Conservation (phyloP, 2,888 invertebrate species). For the Macrosiphum euphorbiae region DNA sequence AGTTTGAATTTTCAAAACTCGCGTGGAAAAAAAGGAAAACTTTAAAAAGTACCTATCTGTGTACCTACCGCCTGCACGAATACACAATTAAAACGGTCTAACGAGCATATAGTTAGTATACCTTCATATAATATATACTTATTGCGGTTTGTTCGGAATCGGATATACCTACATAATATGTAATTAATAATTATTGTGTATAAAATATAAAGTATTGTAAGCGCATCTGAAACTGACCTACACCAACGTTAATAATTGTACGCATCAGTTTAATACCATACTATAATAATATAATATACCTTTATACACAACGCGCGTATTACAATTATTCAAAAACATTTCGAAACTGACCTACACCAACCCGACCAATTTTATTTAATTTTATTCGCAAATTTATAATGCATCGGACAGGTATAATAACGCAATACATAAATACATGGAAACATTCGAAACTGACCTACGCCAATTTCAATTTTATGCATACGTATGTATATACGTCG, state of each 20-base stretch:
- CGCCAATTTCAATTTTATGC: conserved; percentile 34
- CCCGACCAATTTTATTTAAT: background rate
- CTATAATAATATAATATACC: background rate
- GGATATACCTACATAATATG: background rate
- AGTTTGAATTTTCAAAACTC: background rate
- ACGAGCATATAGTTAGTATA: background rate
- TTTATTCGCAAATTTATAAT: background rate
- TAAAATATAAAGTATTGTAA: background rate
- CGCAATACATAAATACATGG: conserved; percentile 25
- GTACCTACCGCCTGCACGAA: background rate
- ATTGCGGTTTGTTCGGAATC: conserved; percentile 10
- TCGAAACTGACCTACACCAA: background rate
- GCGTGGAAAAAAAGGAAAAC: background rate
- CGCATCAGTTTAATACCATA: background rate
- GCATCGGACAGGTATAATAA: background rate
- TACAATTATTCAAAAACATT: no score
- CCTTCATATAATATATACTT: background rate
- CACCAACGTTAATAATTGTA: background rate
- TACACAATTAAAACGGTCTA: conserved; percentile 23
- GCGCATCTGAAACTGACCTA: background rate
- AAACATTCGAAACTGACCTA: conserved; percentile 47
- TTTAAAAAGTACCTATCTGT: background rate
- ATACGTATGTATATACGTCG: background rate
- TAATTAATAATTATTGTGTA: background rate
- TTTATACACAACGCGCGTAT: background rate